A percentile compares a stretch with the other conserved stretches of the same genome.
Conservation (phyloP, 2,888 invertebrate genomes). For the Drosophila testacea region DNA sequence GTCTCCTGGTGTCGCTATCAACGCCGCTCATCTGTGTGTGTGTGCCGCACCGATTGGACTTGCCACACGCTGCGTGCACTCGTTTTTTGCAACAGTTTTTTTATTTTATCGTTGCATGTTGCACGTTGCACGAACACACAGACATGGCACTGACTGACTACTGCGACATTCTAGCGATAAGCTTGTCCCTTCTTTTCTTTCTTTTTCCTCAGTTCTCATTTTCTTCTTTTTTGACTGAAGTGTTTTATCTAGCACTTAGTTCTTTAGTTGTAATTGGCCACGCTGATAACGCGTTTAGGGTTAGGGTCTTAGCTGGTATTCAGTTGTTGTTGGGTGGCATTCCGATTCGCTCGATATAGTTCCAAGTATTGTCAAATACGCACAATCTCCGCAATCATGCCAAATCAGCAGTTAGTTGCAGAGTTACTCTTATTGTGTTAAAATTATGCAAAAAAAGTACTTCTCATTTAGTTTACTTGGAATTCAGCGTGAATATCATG, state of each 20-base stretch:
- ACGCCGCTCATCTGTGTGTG: constrained; percentile 28
- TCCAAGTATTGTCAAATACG: constrained; percentile 17
- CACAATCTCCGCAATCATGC: background rate
- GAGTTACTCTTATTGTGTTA: background rate
- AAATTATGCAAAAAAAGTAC: too few species aligned
- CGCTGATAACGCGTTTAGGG: constrained; percentile 66
- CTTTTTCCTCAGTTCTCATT: background rate
- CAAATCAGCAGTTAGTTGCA: constrained; percentile 1
- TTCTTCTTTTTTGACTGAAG: constrained; percentile 41
- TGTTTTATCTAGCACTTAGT: constrained; percentile 75
- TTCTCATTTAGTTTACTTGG: too few species aligned
- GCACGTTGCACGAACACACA: constrained; percentile 6
- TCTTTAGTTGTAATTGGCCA: constrained; percentile 68
- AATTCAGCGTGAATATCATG: too few species aligned
- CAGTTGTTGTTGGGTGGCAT: constrained; percentile 62
- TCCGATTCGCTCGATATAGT: constrained; percentile 22
- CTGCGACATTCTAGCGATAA: constrained; percentile 45
- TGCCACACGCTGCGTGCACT: constrained; percentile 56
- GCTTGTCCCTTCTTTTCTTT: constrained; percentile 20
- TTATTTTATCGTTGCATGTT: constrained; percentile 38
- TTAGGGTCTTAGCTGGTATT: constrained; percentile 11
- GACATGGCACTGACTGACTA: constrained; percentile 43
- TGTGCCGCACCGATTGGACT: constrained; percentile 19
- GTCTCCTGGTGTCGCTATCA: constrained; percentile 26
- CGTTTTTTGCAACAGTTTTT: constrained; percentile 71